A percentile compares a stretch with the other conserved stretches of the same genome.
These are phyloP conservation scores for Leptobrachium leishanense DNA, from an alignment of 2,113 vertebrate species.

Conservation along the genomic window DNA sequence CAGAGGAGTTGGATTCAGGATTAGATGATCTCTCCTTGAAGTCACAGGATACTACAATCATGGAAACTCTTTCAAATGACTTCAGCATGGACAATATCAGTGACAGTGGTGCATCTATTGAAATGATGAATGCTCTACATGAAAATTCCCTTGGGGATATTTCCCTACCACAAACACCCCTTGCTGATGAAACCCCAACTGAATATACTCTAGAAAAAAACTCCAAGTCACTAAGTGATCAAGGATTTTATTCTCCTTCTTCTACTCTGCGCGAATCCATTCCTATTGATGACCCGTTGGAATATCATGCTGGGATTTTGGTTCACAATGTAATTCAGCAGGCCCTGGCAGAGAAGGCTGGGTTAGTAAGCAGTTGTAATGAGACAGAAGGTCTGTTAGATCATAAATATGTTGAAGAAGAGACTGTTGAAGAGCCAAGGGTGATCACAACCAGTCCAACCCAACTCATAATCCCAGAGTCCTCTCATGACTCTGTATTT, in stretches of 20 bases:
- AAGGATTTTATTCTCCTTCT: conserved; percentile 62
- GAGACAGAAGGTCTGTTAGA: conserved; percentile 42
- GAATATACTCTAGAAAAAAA: conserved; percentile 69
- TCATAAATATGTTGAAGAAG: conserved; percentile 52
- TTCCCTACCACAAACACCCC: conserved; percentile 80
- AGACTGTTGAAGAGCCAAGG: conserved; percentile 35
- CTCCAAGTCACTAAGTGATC: conserved; percentile 71
- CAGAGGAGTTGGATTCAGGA: conserved; percentile 90
- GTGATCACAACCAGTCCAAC: conserved; percentile 38
- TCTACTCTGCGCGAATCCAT: conserved; percentile 61
- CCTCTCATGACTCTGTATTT: conserved; percentile 58
- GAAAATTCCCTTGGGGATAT: conserved; percentile 75
- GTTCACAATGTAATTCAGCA: conserved; percentile 91
- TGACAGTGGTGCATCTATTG: conserved; percentile 88
- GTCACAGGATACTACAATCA: conserved; percentile 87
- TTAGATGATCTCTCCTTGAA: conserved; percentile 89
- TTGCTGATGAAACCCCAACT: conserved; percentile 70
- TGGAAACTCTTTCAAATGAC: conserved; percentile 83
- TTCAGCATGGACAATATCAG: conserved; percentile 94
- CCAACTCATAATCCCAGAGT: conserved; percentile 45
- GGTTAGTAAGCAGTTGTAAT: conserved; percentile 50
- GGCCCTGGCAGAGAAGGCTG: conserved; percentile 81
- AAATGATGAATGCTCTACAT: conserved; percentile 77
- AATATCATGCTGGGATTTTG: conserved; percentile 86
- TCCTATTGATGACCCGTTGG: conserved; percentile 78